Evolutionary conservation across 2,797 vertebrate species (phyloP).

Genomic region (Streptopelia turtur): DNA sequence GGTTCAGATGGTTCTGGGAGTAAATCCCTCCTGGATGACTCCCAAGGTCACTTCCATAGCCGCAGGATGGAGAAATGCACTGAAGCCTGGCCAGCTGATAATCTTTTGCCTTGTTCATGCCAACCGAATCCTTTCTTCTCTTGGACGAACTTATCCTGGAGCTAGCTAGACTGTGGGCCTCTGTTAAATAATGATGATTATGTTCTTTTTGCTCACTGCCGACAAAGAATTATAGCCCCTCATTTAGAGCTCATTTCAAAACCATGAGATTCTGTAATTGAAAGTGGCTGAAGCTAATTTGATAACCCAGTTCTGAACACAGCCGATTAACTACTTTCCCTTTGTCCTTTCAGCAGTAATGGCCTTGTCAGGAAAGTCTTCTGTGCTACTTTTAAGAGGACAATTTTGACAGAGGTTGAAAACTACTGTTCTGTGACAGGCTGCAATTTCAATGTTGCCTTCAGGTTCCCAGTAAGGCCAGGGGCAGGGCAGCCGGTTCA

Average conservation of each 20-base stretch:
- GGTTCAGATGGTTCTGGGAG: not conserved
- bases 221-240: slow-evolving; percentile 69
- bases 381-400: slow-evolving; percentile 51
- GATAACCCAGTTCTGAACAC: slow-evolving; percentile 70
- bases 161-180: slow-evolving; percentile 39
- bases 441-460: slow-evolving; percentile 17
- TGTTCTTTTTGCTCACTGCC: slow-evolving; percentile 66
- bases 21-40: slow-evolving; percentile 21
- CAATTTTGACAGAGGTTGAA: slow-evolving; percentile 45
- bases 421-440: slow-evolving; percentile 40
- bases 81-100: slow-evolving; percentile 30
- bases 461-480: not conserved
- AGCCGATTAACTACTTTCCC: slow-evolving; percentile 53
- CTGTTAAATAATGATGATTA: slow-evolving; percentile 70
- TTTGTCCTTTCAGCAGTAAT: slow-evolving; percentile 71
- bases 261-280: slow-evolving; percentile 73
- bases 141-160: slow-evolving; percentile 28
- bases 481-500: not conserved
- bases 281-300: slow-evolving; percentile 74
- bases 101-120: slow-evolving; percentile 26
- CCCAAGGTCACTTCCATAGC: slow-evolving; percentile 48
- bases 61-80: not conserved
- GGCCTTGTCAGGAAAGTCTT: slow-evolving; percentile 65
- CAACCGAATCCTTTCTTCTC: slow-evolving; percentile 44
- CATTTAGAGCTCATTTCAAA: slow-evolving; percentile 72